Percentiles rank a stretch among this genome's conserved stretches.
phyloP scores from a whole-genome alignment of 2,113 vertebrate genomes.

The Numida meleagris region DNA sequence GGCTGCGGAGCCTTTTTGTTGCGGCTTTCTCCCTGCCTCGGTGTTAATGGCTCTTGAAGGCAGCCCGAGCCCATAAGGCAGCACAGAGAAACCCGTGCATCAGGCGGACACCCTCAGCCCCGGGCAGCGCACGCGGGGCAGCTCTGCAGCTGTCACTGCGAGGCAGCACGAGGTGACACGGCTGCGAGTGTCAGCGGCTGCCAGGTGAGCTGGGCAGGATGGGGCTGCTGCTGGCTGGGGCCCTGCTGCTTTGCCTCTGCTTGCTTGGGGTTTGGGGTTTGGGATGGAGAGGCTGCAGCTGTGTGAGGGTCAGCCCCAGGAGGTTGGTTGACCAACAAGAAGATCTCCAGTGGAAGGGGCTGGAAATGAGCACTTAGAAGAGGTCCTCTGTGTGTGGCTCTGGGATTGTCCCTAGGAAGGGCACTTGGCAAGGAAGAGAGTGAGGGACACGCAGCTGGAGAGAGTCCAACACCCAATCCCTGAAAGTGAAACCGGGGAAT shows the following conservation, averaged over 20 bases:
- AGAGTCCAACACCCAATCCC: not conserved
- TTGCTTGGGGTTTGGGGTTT: not conserved
- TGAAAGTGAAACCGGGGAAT: not conserved
- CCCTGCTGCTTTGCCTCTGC: fast-evolving
- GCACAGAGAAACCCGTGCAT: not conserved
- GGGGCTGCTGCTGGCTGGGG: not conserved
- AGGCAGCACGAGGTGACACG: not conserved
- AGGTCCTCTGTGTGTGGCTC: fast-evolving
- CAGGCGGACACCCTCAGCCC: not conserved
- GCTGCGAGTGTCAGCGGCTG: not conserved
- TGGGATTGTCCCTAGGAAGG: not conserved
- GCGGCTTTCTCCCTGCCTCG: not conserved
- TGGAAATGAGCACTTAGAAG: fast-evolving
- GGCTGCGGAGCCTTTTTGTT: not conserved
- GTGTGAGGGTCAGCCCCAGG: fast-evolving
- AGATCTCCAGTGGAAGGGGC: not conserved
- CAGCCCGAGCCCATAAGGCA: constrained; percentile 59
- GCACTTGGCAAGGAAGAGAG: not conserved
- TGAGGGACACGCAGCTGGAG: not conserved
- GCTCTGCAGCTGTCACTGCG: not conserved
- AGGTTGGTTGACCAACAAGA: not conserved
- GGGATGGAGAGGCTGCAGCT: not conserved
- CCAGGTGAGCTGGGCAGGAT: not conserved
- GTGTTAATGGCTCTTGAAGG: constrained; percentile 80
- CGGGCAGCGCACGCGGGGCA: not conserved